A percentile compares a stretch with the other conserved stretches of the same genome.
Conservation (phyloP, 2,797 vertebrate species). For the Rhynchotus rufescens region DNA sequence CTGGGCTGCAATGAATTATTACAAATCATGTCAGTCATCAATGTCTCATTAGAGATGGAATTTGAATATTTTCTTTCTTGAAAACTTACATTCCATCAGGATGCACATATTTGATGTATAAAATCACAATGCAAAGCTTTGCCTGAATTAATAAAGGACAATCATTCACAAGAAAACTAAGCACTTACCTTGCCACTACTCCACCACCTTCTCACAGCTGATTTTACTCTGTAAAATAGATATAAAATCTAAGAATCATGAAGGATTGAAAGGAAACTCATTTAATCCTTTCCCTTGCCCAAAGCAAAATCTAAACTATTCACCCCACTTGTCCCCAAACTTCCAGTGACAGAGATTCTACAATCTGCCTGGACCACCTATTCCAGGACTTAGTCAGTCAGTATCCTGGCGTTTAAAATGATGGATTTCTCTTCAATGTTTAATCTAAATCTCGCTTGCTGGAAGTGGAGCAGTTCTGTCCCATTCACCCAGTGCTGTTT, state of each 20-base stretch:
- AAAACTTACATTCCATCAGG: background rate
- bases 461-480: background rate
- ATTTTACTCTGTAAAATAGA: background rate
- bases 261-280: background rate
- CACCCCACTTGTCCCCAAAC: background rate
- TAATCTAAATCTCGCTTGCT: background rate
- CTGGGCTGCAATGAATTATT: background rate
- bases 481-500: background rate
- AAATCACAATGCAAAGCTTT: background rate
- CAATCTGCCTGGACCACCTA: background rate
- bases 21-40: too few species aligned
- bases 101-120: background rate
- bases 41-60: background rate
- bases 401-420: background rate
- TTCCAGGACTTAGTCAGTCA: background rate
- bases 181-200: background rate
- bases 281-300: background rate
- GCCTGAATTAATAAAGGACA: background rate
- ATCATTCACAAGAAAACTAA: background rate
- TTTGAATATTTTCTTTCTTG: background rate
- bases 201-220: background rate
- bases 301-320: background rate
- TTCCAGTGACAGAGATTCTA: background rate
- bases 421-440: background rate
- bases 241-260: background rate